Percentiles rank a stretch among this genome's conserved stretches.
phyloP scores from a whole-genome alignment of 2,888 invertebrate species.

The Malthinus seriepunctatus region DNA sequence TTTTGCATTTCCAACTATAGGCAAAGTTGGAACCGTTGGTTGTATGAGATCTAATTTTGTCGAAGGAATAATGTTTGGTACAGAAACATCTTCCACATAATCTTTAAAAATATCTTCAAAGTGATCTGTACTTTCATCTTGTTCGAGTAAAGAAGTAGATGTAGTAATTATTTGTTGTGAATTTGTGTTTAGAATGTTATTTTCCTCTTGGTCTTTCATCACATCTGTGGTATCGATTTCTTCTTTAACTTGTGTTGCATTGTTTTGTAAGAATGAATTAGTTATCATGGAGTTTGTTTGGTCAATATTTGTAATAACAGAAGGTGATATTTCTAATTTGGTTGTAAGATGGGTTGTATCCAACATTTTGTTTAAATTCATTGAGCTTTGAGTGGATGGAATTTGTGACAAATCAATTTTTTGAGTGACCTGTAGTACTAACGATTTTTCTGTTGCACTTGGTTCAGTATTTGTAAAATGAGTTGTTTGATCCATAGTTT shows the following conservation, averaged over 20 bases:
- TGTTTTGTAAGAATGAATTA: neutral
- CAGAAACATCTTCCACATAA: conserved; percentile 34
- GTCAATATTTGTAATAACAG: neutral
- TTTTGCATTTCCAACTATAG: neutral
- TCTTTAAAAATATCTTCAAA: conserved; percentile 41
- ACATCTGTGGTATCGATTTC: neutral
- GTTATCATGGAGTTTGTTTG: neutral
- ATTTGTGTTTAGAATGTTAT: no score
- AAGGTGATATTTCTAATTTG: conserved; percentile 13
- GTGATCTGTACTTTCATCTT: conserved; percentile 9
- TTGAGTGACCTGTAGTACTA: neutral
- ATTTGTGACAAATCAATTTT: neutral
- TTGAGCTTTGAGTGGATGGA: neutral
- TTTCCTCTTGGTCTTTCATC: neutral
- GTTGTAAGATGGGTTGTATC: conserved; percentile 7
- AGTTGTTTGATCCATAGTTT: neutral
- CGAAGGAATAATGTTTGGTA: conserved; percentile 5
- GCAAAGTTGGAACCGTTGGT: neutral
- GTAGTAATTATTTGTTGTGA: neutral
- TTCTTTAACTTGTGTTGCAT: neutral
- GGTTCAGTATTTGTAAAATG: neutral
- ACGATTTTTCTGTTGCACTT: neutral
- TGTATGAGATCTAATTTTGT: neutral
- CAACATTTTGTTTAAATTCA: neutral
- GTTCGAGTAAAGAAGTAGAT: conserved; percentile 5